Conservation (phyloP, 2,888 invertebrate species). For the Electrophaes corylata region DNA sequence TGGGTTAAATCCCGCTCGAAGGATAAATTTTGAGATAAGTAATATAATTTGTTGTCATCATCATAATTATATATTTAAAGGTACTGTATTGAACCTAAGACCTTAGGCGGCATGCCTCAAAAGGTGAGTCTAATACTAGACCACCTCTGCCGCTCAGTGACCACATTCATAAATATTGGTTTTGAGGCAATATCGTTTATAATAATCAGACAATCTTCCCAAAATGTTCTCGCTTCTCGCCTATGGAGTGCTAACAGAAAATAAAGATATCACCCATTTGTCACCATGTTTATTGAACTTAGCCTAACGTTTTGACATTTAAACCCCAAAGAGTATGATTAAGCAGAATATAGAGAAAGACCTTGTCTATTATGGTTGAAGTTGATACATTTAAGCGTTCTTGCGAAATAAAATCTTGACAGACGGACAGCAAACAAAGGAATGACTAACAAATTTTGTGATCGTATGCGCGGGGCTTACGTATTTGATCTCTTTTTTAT, state of each 20-base stretch:
- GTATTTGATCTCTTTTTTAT: no score
- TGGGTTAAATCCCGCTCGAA: no score
- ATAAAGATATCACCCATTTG: slow-evolving; percentile 36
- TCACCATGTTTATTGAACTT: slow-evolving; percentile 38
- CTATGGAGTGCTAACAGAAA: slow-evolving; percentile 37
- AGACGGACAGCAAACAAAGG: no score
- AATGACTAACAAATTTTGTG: no score
- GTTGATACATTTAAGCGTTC: no score
- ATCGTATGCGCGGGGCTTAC: no score
- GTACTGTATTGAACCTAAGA: neutral
- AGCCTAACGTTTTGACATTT: slow-evolving; percentile 20
- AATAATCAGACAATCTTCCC: slow-evolving; percentile 10
- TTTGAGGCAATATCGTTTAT: neutral
- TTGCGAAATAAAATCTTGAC: no score
- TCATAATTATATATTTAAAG: no score
- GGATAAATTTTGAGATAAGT: no score
- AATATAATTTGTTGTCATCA: no score
- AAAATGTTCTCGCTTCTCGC: slow-evolving; percentile 10
- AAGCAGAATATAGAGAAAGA: neutral
- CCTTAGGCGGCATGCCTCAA: neutral
- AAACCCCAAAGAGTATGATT: slow-evolving; percentile 6
- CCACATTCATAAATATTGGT: slow-evolving; percentile 7
- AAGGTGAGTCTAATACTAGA: neutral
- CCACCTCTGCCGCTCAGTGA: neutral
- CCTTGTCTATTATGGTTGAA: no score